Evolutionary conservation across 2,888 invertebrate species (phyloP), one percentile per base, ranked within the genome.

Genomic region (Zaprionus obscuricornis): DNA sequence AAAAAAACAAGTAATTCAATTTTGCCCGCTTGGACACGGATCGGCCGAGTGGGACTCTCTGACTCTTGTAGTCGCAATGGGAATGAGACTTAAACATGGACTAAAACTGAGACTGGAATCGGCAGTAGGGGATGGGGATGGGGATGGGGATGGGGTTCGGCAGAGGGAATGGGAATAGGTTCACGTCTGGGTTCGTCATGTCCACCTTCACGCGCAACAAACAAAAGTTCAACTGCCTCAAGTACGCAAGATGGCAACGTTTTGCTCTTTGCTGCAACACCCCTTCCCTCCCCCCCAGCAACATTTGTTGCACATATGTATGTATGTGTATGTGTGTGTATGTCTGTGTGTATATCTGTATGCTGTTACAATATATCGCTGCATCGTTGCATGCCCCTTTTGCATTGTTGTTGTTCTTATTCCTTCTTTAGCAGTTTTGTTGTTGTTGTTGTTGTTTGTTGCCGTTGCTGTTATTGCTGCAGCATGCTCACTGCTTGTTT

Each of bases 401-500:
- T 52, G 37, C 47, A 39, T 31, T 40, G 43, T 49, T 54, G 54
- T 47, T 45, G 29, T 36, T 45, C 34, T 24, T 17, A 39, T 31
- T 29, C 33, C 33, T 27, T 31, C n/a, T n/a, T n/a, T n/a, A n/a
- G n/a, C n/a, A n/a, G n/a, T n/a, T n/a, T n/a, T n/a, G n/a, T n/a
- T n/a, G n/a, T 18, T 24, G 18, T 34, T 40, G 45, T 36, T 54
- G 59, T 42, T 49, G 68, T 16, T 39, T 54, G 59, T 42, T 49
- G 68, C 14, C 36, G 60, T 46, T 64, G 60, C 24, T 60, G 46
- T 59, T 59, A 52, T 70, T 51, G 69, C 62, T 65, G 73, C 74
- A 60, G 56, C 74, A 64, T 77, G 74, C 78, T 74, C 74, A 64
- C 62, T 60, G 73, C 85, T 79, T 85, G 76, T 83, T 79, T 77